phyloP scores from a whole-genome alignment of 2,888 invertebrate species.

The Thecophora atra region DNA sequence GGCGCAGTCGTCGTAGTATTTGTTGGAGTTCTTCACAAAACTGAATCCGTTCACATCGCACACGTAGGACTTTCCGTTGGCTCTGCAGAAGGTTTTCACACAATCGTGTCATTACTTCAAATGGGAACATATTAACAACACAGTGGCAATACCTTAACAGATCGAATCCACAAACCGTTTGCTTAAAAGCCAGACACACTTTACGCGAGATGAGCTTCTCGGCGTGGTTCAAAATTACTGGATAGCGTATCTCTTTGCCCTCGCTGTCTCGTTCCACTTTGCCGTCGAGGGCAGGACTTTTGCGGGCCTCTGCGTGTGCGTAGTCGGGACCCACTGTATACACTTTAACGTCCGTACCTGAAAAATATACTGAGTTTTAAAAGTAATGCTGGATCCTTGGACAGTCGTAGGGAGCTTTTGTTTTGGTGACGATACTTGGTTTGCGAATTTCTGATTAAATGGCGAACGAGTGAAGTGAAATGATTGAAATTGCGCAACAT shows the following conservation, averaged over 20 bases:
- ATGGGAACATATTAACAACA: too few relatives aligned
- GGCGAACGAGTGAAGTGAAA: constrained; percentile 35
- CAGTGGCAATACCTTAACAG: constrained; percentile 87
- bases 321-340: constrained; percentile 99
- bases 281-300: constrained; percentile 97
- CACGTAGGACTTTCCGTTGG: constrained; percentile 98
- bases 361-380: constrained; percentile 66
- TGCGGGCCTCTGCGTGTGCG: constrained; percentile 98
- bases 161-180: constrained; percentile 99
- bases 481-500: constrained; percentile 16
- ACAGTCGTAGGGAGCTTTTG: constrained; percentile 50
- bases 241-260: constrained; percentile 98
- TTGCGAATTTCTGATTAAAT: constrained; percentile 18
- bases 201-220: constrained; percentile 98
- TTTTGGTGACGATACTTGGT: not conserved
- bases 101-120: not conserved
- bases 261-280: constrained; percentile 98
- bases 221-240: constrained; percentile 95
- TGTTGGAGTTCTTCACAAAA: constrained; percentile 99
- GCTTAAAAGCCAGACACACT: constrained; percentile 95
- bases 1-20: constrained; percentile 99
- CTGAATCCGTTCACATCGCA: constrained; percentile 99
- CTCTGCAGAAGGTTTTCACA: constrained; percentile 69
- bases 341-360: constrained; percentile 81
- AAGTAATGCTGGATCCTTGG: constrained; percentile 66